Evolutionary conservation across 2,888 invertebrate species (phyloP).

Genomic region (Pseudococcus viburni): DNA sequence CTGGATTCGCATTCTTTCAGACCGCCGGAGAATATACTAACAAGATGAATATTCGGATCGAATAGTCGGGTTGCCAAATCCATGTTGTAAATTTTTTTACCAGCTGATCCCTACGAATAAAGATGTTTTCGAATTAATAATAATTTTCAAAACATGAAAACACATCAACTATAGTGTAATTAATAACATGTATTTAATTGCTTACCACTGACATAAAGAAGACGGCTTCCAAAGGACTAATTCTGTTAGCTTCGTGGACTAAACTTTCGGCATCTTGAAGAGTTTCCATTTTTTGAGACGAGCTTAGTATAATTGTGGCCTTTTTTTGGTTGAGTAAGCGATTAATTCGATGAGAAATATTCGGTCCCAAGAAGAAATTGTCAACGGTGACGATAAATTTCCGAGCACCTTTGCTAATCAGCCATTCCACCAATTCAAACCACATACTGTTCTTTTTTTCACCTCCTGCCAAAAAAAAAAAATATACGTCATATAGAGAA

Average conservation of each 20-base stretch:
- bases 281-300: constrained; percentile 31
- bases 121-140: too few relatives aligned
- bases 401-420: constrained; percentile 64
- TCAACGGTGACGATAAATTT: constrained; percentile 62
- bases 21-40: constrained; percentile 58
- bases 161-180: too few relatives aligned
- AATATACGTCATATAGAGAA: too few relatives aligned
- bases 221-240: constrained; percentile 53
- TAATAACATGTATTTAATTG: not conserved
- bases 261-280: not conserved
- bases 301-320: constrained; percentile 16
- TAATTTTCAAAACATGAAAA: too few relatives aligned
- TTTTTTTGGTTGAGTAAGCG: constrained; percentile 60
- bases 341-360: constrained; percentile 15
- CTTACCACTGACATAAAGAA: constrained; percentile 56
- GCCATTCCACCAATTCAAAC: constrained; percentile 67
- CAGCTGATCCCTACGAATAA: not conserved
- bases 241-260: constrained; percentile 31
- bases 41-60: constrained; percentile 2
- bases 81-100: constrained; percentile 24
- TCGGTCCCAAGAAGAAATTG: constrained; percentile 52
- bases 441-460: constrained; percentile 46
- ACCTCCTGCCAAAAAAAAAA: not conserved
- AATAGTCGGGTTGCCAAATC: constrained; percentile 7
- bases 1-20: constrained; percentile 55